phyloP scores from a whole-genome alignment of 2,888 invertebrate species.

The Eudasyphora cyanicolor region DNA sequence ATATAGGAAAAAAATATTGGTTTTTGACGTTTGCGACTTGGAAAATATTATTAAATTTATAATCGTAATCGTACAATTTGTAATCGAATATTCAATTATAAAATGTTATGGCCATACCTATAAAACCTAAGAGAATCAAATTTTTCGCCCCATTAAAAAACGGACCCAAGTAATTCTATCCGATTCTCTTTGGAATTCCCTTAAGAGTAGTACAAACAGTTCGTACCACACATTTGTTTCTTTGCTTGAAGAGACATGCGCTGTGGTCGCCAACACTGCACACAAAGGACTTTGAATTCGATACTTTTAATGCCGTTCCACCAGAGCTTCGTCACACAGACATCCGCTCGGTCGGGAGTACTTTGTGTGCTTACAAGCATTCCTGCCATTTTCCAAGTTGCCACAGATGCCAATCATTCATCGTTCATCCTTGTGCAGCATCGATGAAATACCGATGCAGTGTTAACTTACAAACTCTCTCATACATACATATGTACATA shows the following conservation, averaged over 20 bases:
- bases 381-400: not conserved
- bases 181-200: conserved; percentile 58
- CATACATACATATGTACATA: not conserved
- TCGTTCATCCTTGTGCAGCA: conserved; percentile 21
- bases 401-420: not conserved
- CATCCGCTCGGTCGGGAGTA: not conserved
- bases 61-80: not conserved
- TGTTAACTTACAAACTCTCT: too few relatives aligned
- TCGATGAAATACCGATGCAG: not conserved
- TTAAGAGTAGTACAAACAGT: conserved; percentile 21
- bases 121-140: conserved; percentile 37
- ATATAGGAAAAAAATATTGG: too few relatives aligned
- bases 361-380: not conserved
- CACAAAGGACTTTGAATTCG: not conserved
- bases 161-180: conserved; percentile 6
- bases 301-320: conserved; percentile 24
- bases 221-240: not conserved
- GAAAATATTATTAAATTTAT: too few relatives aligned
- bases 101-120: not conserved
- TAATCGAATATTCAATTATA: not conserved
- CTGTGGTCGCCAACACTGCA: not conserved
- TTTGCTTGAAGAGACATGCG: conserved; percentile 59
- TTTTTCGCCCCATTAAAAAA: conserved; percentile 11
- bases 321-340: not conserved
- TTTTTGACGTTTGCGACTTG: too few relatives aligned